These are phyloP conservation scores for Drosophila nasuta DNA, from an alignment of 1,140 invertebrate genomes.

Conservation along the genomic window DNA sequence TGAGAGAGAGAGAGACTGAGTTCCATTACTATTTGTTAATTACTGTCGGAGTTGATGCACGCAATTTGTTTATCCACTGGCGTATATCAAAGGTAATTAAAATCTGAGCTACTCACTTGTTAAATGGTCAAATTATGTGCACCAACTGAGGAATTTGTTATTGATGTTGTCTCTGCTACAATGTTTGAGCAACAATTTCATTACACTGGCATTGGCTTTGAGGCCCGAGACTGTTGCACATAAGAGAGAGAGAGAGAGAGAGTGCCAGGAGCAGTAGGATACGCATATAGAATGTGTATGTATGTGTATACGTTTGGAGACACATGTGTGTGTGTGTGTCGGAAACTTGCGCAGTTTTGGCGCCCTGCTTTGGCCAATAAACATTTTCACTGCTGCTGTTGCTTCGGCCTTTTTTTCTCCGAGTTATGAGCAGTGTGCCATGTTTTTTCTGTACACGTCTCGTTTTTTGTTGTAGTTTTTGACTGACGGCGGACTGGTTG, in stretches of 20 bases:
- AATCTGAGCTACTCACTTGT: slow-evolving; percentile 60
- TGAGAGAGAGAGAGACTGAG: neutral
- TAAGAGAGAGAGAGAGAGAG: neutral
- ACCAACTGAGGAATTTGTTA: slow-evolving; percentile 56
- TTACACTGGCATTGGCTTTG: slow-evolving; percentile 33
- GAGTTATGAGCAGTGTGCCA: slow-evolving; percentile 65
- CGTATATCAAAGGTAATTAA: slow-evolving; percentile 70
- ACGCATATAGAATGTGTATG: neutral
- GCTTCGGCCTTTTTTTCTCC: slow-evolving; percentile 31
- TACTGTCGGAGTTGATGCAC: slow-evolving; percentile 48
- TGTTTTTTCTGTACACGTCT: slow-evolving; percentile 16
- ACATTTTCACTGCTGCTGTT: slow-evolving; percentile 43
- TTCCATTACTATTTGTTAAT: slow-evolving; percentile 60
- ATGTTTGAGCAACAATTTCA: slow-evolving; percentile 56
- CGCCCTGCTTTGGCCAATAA: slow-evolving; percentile 64
- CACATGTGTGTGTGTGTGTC: slow-evolving; percentile 11
- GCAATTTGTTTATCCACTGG: slow-evolving; percentile 37
- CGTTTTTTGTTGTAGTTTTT: slow-evolving; percentile 17
- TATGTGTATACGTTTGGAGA: slow-evolving; percentile 13
- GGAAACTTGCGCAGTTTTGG: slow-evolving; percentile 28
- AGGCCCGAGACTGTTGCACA: neutral
- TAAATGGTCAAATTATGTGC: slow-evolving; percentile 67
- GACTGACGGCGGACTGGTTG: slow-evolving; percentile 17
- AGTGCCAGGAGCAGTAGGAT: neutral
- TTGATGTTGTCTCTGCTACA: slow-evolving; percentile 45